Conservation (phyloP, 2,888 invertebrate species). For the Diarsia brunnea region DNA sequence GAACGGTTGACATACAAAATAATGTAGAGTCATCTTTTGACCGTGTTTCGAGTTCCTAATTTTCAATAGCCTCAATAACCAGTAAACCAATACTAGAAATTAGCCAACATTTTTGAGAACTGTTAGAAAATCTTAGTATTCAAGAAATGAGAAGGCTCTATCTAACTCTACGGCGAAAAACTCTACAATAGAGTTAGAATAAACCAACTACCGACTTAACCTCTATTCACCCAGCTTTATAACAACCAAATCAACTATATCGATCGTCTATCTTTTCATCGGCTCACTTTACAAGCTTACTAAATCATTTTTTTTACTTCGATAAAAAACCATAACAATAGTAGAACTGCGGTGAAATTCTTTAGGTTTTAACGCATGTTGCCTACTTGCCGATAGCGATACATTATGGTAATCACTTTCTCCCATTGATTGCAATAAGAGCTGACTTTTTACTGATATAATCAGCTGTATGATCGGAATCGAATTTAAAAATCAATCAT, state of each 20-base stretch:
- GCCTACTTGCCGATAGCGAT: constrained; percentile 58
- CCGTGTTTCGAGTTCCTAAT: not conserved
- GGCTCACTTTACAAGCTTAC: constrained; percentile 58
- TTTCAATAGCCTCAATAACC: not conserved
- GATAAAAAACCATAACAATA: constrained; percentile 64
- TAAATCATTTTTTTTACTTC: constrained; percentile 55
- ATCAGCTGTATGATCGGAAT: constrained; percentile 66
- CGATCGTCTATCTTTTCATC: constrained; percentile 58
- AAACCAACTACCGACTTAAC: constrained; percentile 42
- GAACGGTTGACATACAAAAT: constrained; percentile 17
- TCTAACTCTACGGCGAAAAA: not conserved
- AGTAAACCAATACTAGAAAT: not conserved
- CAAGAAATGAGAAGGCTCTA: not conserved
- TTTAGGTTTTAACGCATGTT: constrained; percentile 59
- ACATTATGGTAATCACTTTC: constrained; percentile 69
- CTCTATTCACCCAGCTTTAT: constrained; percentile 28
- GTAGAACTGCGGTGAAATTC: constrained; percentile 62
- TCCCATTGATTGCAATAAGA: constrained; percentile 61
- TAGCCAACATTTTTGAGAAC: not conserved
- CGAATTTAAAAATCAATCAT: constrained; percentile 75
- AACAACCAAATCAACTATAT: constrained; percentile 55
- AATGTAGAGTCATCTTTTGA: not conserved
- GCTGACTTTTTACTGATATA: constrained; percentile 58
- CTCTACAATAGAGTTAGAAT: constrained; percentile 15
- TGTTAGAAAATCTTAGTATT: not conserved